Evolutionary conservation across 2,797 vertebrate species (phyloP).

Genomic region (Onychomys arenicola): DNA sequence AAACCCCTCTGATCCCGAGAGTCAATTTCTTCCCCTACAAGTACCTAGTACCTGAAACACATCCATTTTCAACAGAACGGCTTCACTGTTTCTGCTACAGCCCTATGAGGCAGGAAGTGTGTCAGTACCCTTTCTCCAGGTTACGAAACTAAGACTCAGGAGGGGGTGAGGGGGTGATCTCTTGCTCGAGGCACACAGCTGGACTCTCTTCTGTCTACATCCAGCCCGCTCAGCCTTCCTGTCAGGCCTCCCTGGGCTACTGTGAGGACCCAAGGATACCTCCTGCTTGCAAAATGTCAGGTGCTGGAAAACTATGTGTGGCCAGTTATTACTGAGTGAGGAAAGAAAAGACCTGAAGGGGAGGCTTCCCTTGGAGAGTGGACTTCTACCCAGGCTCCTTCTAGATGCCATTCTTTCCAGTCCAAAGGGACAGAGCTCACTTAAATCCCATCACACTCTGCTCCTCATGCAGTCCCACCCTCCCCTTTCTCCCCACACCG

Average conservation of each 20-base stretch:
- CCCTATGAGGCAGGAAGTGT: neutral
- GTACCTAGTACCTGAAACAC: too few relatives aligned
- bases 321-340: slow-evolving; percentile 54
- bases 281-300: neutral
- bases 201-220: neutral
- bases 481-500: neutral
- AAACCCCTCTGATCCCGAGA: neutral
- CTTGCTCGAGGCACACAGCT: neutral
- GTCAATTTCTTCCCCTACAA: neutral
- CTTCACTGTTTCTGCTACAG: neutral
- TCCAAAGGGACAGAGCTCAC: neutral
- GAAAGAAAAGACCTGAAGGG: slow-evolving; percentile 43
- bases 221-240: neutral
- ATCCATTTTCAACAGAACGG: neutral
- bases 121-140: neutral
- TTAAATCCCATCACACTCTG: neutral
- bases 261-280: neutral
- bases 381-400: neutral
- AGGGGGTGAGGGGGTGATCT: neutral
- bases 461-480: neutral
- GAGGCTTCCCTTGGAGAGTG: neutral
- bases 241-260: neutral
- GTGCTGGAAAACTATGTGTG: neutral
- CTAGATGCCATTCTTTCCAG: neutral
- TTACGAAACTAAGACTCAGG: neutral